Evolutionary conservation across 2,797 vertebrate genomes (phyloP), one percentile per base, ranked within the genome.

Genomic region (Tokudaia tokunoshimensis): DNA sequence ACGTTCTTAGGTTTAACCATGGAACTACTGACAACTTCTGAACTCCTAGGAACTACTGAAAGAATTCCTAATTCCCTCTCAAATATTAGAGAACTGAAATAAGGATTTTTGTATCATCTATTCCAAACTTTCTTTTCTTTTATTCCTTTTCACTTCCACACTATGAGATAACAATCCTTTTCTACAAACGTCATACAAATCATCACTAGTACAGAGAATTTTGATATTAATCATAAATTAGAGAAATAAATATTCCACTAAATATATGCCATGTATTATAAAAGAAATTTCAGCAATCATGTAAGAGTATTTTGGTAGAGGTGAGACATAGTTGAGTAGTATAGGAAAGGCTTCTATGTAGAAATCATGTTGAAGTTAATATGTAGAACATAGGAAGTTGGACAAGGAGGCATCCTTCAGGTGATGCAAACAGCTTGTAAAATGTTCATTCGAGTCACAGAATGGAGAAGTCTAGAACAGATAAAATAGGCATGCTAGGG

Each of bases 51-150:
- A 31, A 70, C 11, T 79, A 59, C 63, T 75, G 89, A 89, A 72
- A 55, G 11, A 92, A 17, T 72, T 6, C 2, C 72, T 14, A 34
- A 41, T 81, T 95, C 72, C 61, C 17, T 87, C n/a, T 15, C 52
- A n/a, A 92, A 65, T 82, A 47, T 92, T 95, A 78, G 50, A 11
- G 91, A 31, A 5, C 31, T 91, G 17, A 78, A 74, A 92, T 78
- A 93, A 94, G 37, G 55, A 55, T 74, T 50, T 89, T 3, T 14
- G 1, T 89, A 34, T 88, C 34, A 79, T 96, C 55, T 15, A 76
- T 34, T 92, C 20, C 67, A 83, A 85, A 75, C 29, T 44, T 74
- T 41, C 14, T 75, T 34, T 50, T 47, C 11, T 70, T 70, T 70
- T 26, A n/a, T n/a, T 81, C 20, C 2, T 94, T 92, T 87, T 92